These are phyloP conservation scores for Jaculus jaculus DNA, from an alignment of 2,113 vertebrate genomes.

Conservation along the genomic window DNA sequence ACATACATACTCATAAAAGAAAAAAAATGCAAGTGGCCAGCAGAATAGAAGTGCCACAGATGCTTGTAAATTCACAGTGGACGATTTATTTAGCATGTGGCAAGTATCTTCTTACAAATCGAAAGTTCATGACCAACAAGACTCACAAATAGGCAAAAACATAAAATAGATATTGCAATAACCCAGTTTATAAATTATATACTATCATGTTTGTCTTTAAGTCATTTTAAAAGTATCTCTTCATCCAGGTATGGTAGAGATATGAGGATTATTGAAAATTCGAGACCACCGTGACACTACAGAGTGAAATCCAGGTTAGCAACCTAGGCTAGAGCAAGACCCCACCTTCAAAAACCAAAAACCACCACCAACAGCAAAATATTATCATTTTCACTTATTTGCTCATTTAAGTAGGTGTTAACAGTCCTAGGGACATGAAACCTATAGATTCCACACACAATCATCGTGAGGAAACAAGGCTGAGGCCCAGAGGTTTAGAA, in stretches of 20 bases:
- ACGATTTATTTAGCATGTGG: neutral
- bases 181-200: neutral
- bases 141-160: neutral
- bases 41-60: neutral
- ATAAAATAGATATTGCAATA: neutral
- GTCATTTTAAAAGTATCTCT: neutral
- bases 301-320: no score
- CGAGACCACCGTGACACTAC: no score
- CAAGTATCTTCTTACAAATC: neutral
- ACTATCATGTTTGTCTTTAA: neutral
- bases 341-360: no score
- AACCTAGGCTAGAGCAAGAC: no score
- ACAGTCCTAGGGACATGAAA: neutral
- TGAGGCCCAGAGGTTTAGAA: neutral
- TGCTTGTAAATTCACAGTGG: neutral
- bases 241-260: no score
- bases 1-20: no score
- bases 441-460: rapidly evolving
- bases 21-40: neutral
- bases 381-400: no score
- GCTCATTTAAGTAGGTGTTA: neutral
- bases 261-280: no score
- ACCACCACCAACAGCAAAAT: no score
- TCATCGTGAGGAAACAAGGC: rapidly evolving
- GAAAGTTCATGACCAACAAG: neutral